Conservation (phyloP, 2,797 vertebrate species). For the Thripadectes ignobilis region DNA sequence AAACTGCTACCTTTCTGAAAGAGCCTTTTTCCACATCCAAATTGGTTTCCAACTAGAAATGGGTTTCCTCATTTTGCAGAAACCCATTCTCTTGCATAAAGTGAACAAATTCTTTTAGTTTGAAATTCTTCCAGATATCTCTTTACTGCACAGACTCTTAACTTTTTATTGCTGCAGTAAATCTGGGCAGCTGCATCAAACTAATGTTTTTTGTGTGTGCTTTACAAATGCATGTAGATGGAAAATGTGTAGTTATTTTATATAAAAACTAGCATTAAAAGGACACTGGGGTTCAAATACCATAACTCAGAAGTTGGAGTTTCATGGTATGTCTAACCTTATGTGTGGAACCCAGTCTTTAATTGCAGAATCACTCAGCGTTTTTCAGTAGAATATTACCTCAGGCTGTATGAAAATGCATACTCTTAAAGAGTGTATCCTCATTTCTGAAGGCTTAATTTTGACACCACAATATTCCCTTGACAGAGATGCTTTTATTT, state of each 20-base stretch:
- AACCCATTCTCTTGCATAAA: neutral
- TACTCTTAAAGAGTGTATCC: neutral
- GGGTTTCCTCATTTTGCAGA: neutral
- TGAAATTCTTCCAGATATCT: neutral
- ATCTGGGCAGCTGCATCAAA: neutral
- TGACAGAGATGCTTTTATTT: neutral
- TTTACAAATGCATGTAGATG: neutral
- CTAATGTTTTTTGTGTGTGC: neutral
- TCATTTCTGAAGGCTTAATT: neutral
- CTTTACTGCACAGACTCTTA: neutral
- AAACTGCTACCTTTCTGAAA: neutral
- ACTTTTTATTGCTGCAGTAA: neutral
- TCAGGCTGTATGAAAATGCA: rapidly evolving
- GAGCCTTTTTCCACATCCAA: neutral
- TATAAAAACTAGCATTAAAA: neutral
- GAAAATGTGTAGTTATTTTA: neutral
- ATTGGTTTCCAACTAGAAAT: neutral
- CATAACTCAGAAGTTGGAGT: neutral
- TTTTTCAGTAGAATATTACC: neutral
- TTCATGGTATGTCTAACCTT: neutral
- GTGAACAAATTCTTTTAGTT: neutral
- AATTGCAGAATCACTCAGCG: neutral
- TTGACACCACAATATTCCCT: neutral
- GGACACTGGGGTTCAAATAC: neutral
- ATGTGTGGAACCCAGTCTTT: neutral